Conservation (phyloP, 2,797 vertebrate species). For the Lepus townsendii region DNA sequence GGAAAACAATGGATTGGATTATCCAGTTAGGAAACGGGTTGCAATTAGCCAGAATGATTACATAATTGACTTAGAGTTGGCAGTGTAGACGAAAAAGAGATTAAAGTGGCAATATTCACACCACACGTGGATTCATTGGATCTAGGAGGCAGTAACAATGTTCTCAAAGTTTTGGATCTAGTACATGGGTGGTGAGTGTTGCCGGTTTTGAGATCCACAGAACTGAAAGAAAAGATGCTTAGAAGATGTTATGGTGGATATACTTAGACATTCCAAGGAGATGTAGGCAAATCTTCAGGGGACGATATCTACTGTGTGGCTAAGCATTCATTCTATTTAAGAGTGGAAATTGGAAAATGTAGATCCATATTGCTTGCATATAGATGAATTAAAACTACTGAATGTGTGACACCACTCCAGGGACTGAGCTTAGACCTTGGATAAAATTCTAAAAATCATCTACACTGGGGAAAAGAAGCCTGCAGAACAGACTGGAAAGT, state of each 20-base stretch:
- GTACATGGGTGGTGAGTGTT: neutral
- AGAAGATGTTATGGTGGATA: neutral
- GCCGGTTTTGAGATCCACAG: neutral
- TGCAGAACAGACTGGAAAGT: neutral
- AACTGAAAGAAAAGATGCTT: neutral
- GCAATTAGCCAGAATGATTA: neutral
- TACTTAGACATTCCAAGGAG: neutral
- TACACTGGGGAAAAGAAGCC: neutral
- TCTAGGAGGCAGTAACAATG: neutral
- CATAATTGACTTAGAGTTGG: neutral
- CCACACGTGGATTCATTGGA: neutral
- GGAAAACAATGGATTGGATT: neutral
- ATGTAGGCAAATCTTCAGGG: neutral
- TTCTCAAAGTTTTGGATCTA: neutral
- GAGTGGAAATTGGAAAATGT: neutral
- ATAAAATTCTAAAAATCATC: neutral
- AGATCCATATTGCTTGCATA: neutral
- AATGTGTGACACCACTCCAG: neutral
- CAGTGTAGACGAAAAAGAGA: fast-evolving
- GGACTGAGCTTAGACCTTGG: neutral
- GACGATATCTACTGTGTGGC: neutral
- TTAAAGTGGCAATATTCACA: neutral
- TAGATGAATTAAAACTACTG: neutral
- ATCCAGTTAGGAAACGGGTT: neutral
- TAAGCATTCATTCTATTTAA: neutral